Conservation (phyloP, 2,797 vertebrate genomes). For the Tachyglossus aculeatus region DNA sequence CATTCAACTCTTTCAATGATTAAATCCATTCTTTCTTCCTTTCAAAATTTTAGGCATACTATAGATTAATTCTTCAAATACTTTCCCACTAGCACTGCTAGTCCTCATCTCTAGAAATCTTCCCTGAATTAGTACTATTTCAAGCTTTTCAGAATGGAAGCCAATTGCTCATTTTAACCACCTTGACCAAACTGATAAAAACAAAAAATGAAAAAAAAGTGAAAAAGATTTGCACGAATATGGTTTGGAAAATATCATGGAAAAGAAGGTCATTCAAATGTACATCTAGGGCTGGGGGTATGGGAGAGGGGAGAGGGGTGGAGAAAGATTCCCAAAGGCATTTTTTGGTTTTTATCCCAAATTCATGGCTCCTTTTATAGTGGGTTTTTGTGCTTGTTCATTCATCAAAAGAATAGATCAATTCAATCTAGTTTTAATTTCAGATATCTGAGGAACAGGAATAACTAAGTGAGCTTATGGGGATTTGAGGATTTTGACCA, state of each 20-base stretch:
- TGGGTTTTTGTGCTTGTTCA: constrained; percentile 10
- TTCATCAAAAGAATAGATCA: constrained; percentile 31
- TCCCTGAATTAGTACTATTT: constrained; percentile 16
- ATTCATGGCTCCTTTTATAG: constrained; percentile 5
- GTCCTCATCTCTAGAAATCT: constrained; percentile 19
- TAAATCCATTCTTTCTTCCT: background rate
- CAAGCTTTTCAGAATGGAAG: constrained; percentile 35
- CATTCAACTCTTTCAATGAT: background rate
- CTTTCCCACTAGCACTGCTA: background rate
- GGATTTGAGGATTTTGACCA: constrained; percentile 1
- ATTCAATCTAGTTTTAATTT: constrained; percentile 33
- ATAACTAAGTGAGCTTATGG: constrained; percentile 39
- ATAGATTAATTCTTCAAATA: background rate
- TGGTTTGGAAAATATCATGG: constrained; percentile 17
- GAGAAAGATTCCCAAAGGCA: too few species aligned
- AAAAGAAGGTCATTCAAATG: background rate
- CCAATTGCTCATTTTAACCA: constrained; percentile 54
- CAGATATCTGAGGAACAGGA: constrained; percentile 1
- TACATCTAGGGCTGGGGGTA: too few species aligned
- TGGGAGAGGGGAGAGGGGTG: too few species aligned
- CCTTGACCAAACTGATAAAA: constrained; percentile 5
- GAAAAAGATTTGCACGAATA: too few species aligned
- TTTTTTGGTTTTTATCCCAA: background rate
- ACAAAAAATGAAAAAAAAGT: too few species aligned
- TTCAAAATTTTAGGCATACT: background rate